These are phyloP conservation scores for Azorinus chamasolen DNA, from an alignment of 2,888 invertebrate species.

Conservation along the genomic window DNA sequence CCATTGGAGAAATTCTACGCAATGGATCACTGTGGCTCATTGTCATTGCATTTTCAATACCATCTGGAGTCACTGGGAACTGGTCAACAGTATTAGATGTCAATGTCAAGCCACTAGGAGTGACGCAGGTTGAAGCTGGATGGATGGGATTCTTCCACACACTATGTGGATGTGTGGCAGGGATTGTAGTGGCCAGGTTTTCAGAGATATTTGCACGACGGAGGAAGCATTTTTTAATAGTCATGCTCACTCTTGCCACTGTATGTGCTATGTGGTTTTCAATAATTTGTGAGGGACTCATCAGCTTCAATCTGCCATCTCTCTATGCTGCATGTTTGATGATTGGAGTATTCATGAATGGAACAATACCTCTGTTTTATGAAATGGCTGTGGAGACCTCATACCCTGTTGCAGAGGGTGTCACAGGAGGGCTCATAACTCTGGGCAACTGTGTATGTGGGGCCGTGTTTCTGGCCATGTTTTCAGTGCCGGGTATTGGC, in stretches of 20 bases:
- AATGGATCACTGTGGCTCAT: slow-evolving; percentile 21
- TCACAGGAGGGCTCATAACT: slow-evolving; percentile 39
- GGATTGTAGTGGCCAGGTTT: slow-evolving; percentile 19
- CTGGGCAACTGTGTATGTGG: slow-evolving; percentile 20
- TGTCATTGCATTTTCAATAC: slow-evolving; percentile 13
- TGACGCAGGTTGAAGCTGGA: slow-evolving; percentile 29
- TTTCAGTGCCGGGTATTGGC: slow-evolving; percentile 27
- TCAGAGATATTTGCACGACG: slow-evolving; percentile 26
- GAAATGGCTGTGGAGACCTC: slow-evolving; percentile 35
- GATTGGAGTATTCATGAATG: slow-evolving; percentile 22
- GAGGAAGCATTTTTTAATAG: slow-evolving; percentile 16
- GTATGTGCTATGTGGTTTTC: slow-evolving; percentile 30
- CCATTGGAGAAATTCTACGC: slow-evolving; percentile 11
- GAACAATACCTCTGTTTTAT: slow-evolving; percentile 25
- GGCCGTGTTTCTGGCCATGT: slow-evolving; percentile 25
- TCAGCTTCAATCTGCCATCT: slow-evolving; percentile 20
- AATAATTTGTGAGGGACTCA: slow-evolving; percentile 16
- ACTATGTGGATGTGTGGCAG: slow-evolving; percentile 19
- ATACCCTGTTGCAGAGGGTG: slow-evolving; percentile 42
- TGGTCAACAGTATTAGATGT: slow-evolving; percentile 33
- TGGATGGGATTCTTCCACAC: slow-evolving; percentile 39
- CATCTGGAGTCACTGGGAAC: slow-evolving; percentile 16
- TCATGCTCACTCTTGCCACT: slow-evolving; percentile 4
- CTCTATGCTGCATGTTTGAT: slow-evolving; percentile 23
- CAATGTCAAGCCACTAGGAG: slow-evolving; percentile 28